These are phyloP conservation scores for Philotrypesis tridentata DNA, from an alignment of 1,140 invertebrate genomes.

Conservation along the genomic window DNA sequence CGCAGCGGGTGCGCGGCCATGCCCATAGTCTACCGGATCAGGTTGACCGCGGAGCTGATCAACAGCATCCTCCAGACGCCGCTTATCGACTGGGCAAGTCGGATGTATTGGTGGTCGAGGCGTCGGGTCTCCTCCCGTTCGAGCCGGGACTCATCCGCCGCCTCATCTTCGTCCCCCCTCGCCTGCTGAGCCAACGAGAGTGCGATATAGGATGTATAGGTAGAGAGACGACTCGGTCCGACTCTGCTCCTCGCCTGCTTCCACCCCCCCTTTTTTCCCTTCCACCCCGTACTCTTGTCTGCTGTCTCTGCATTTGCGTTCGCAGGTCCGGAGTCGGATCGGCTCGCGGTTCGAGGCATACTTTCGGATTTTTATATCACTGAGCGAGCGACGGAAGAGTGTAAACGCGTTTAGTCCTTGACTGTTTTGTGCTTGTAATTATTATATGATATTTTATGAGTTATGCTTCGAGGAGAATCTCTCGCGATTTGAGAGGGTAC, in stretches of 20 bases:
- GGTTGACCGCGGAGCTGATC: conserved; percentile 60
- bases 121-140: conserved; percentile 10
- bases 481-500: conserved; percentile 2
- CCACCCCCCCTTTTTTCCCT: no score
- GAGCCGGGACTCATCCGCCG: not conserved
- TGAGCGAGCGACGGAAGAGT: not conserved
- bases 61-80: conserved; percentile 59
- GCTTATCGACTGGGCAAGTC: conserved; percentile 61
- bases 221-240: conserved; percentile 11
- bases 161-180: not conserved
- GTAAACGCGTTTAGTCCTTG: conserved; percentile 2
- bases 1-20: conserved; percentile 50
- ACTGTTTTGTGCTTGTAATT: conserved; percentile 39
- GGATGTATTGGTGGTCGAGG: conserved; percentile 59
- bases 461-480: conserved; percentile 33
- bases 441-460: not conserved
- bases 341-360: not conserved
- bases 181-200: not conserved
- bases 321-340: not conserved
- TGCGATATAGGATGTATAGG: not conserved
- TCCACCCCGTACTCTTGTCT: not conserved
- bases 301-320: not conserved
- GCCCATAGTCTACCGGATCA: conserved; percentile 60
- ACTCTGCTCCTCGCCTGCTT: not conserved
- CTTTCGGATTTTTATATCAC: conserved; percentile 35